Base-by-base conservation (phyloP, 1,140 invertebrate species). In the Caenorhabditis elegans region DNA sequence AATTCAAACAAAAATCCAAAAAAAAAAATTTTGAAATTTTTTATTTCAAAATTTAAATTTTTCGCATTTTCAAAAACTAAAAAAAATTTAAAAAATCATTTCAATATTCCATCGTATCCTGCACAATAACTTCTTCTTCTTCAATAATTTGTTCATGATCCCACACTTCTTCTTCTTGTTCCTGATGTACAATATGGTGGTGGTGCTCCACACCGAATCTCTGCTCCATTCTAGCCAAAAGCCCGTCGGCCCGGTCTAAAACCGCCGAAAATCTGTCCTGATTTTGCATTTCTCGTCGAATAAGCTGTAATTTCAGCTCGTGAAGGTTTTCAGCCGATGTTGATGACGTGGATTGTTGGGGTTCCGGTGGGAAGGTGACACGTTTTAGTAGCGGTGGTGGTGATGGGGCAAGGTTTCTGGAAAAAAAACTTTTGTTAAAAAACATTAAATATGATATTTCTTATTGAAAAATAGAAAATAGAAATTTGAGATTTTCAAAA, bases 261-360 rank as follows among this genome's bases (percentile, higher is more conserved):
- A 70, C 13, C 17, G 60, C 60, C 34, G 60, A 70, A n/a, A 70
- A 70, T n/a, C 60, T 43, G 34, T 70, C 60, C 26, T 70, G 60
- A 39, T 70, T 70, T 34, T 70, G 34, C 34, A 70, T 39, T 70
- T 70, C 60, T 39, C 60, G 11, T 39, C 60, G 34, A 22, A 70
- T 70, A 4, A 70, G 19, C 5, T 15, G 22, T n/a, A 70, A 39
- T 70, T 70, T 70, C 19, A 70, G 15, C 0, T 36, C 34, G 2
- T 22, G n/a, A 5, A 70, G 2, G 13, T 36, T 70, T 22, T 39
- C 60, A 31, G 28, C 13, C 13, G 22, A n/a, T n/a, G n/a, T n/a
- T n/a, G n/a, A n/a, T n/a, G n/a, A n/a, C n/a, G n/a, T n/a, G n/a
- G n/a, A n/a, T n/a, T n/a, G n/a, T n/a, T n/a, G n/a, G n/a, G n/a